phyloP scores from a whole-genome alignment of 2,888 invertebrate genomes.

The Xestia c-nigrum region DNA sequence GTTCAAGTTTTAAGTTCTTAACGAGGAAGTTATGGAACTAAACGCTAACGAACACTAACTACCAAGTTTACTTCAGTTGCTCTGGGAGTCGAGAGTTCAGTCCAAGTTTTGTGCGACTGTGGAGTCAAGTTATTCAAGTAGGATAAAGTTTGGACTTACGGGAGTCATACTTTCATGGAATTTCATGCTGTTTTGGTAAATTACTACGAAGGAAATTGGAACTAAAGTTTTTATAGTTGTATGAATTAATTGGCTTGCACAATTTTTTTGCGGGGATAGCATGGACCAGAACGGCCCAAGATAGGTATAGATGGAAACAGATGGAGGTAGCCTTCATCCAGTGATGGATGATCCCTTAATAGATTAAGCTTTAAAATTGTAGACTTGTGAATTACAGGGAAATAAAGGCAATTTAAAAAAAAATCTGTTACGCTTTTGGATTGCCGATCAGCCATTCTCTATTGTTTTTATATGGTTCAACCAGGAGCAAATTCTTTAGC shows the following conservation, averaged over 20 bases:
- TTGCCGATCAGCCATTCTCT: neutral
- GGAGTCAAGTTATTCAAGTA: slow-evolving; percentile 17
- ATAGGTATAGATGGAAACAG: no score
- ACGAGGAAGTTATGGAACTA: slow-evolving; percentile 38
- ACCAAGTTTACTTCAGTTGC: slow-evolving; percentile 47
- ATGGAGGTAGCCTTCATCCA: no score
- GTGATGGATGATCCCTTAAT: no score
- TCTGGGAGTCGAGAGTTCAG: slow-evolving; percentile 30
- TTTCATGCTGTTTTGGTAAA: neutral
- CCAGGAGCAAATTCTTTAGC: neutral
- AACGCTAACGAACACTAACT: slow-evolving; percentile 41
- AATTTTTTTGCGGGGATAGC: neutral
- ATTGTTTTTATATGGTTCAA: neutral
- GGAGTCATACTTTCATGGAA: slow-evolving; percentile 10
- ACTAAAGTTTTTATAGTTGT: neutral
- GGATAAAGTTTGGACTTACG: slow-evolving; percentile 25
- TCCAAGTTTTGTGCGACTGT: slow-evolving; percentile 2
- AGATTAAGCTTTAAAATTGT: no score
- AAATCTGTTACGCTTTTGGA: neutral
- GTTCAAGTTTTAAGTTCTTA: slow-evolving; percentile 24
- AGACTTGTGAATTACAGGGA: no score
- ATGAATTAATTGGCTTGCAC: neutral
- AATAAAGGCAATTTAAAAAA: no score
- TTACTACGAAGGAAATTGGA: neutral
- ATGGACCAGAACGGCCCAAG: no score